phyloP scores from a whole-genome alignment of 2,113 vertebrate genomes.

The Hippocampus zosterae region DNA sequence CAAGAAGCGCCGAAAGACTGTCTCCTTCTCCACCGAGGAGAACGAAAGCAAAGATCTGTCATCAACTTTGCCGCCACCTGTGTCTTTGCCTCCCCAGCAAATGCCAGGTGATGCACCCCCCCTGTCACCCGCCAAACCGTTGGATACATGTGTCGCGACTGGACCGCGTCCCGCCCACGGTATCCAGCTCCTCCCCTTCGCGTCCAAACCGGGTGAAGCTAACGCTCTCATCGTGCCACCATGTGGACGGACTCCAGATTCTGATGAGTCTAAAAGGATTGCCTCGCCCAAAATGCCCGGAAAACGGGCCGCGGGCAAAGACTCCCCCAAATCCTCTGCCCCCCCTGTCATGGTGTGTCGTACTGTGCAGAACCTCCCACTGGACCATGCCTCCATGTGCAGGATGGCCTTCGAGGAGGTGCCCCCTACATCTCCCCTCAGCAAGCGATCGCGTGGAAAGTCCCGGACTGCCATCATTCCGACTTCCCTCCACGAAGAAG shows the following conservation, averaged over 20 bases:
- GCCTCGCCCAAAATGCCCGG: slow-evolving; percentile 54
- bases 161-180: slow-evolving; percentile 45
- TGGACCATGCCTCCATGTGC: slow-evolving; percentile 86
- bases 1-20: slow-evolving; percentile 87
- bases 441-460: slow-evolving; percentile 62
- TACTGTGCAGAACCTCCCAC: slow-evolving; percentile 84
- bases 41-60: slow-evolving; percentile 60
- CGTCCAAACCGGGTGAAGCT: slow-evolving; percentile 70
- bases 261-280: slow-evolving; percentile 60
- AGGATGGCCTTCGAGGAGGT: slow-evolving; percentile 72
- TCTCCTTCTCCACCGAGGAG: slow-evolving; percentile 79
- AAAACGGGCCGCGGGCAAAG: slow-evolving; percentile 59
- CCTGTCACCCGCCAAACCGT: slow-evolving; percentile 40
- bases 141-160: slow-evolving; percentile 34
- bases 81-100: slow-evolving; percentile 38
- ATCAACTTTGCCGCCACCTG: slow-evolving; percentile 30
- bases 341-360: slow-evolving; percentile 70
- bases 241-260: slow-evolving; percentile 46
- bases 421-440: slow-evolving; percentile 27
- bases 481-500: slow-evolving; percentile 61
- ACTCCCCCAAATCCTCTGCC: slow-evolving; percentile 49
- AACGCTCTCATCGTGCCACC: slow-evolving; percentile 70
- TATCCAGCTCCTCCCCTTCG: slow-evolving; percentile 73
- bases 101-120: slow-evolving; percentile 37
- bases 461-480: slow-evolving; percentile 61